Base-by-base conservation (phyloP, 2,888 invertebrate genomes). In the Lycaena phlaeas region DNA sequence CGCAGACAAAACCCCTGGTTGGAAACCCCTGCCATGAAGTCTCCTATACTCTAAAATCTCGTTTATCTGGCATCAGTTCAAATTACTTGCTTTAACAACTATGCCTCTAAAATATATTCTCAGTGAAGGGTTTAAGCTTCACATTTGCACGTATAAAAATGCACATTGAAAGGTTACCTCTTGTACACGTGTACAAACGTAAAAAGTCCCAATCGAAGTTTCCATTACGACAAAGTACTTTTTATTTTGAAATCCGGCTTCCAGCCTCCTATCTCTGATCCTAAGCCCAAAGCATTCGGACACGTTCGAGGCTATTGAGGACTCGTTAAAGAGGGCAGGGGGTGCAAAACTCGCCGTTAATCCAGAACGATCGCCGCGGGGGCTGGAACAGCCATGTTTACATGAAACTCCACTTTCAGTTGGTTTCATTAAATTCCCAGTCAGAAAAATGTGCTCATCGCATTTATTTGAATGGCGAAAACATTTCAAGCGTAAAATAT, bases 401-500 rank as follows among this genome's bases (percentile, higher is more conserved):
- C 64, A 64, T 38, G 64, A 50, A 63, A 60, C 54, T 48, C 54
- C 62, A 66, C 64, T 64, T 34, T 34, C 34, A 34, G 34, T 34
- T 18, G 34, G 34, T 34, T 34, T 34, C 34, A 34, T 34, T 34
- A 34, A 34, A 34, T 34, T 34, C 34, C 11, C 34, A 34, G 34
- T 34, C 34, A 22, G 18, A 34, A 34, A 34, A 34, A 34, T 34
- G 31, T 31, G 18, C 22, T 34, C 34, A 11, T 34, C 34, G 34
- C 34, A 34, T 34, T 34, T 34, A 34, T 34, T 11, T 12, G 34
- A 18, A 18, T 31, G 11, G 11, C 11, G 9, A 29, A 29, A 29
- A 29, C 10, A 30, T n/a, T 30, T 10, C 14, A n/a, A n/a, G n/a
- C n/a, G 14, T 15, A 15, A 27, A n/a, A 27, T 27, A 10, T n/a